phyloP scores from a whole-genome alignment of 2,888 invertebrate genomes.

The Apeira syringaria region DNA sequence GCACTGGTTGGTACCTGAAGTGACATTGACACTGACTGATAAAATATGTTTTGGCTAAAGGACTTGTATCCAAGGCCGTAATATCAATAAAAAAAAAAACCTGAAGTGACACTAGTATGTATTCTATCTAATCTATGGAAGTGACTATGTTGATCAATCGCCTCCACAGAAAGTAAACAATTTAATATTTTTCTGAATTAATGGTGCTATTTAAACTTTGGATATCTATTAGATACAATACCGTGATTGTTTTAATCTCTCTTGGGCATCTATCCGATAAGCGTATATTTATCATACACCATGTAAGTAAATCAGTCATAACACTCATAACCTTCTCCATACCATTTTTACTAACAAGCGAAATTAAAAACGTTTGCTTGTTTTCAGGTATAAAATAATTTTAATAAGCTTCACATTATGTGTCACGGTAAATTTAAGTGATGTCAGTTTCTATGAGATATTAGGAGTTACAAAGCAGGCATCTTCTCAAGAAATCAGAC shows the following conservation, averaged over 20 bases:
- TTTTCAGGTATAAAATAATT: conserved; percentile 52
- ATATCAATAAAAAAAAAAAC: too few relatives aligned
- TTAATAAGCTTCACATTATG: conserved; percentile 43
- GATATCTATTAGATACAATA: too few relatives aligned
- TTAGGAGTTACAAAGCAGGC: conserved; percentile 87
- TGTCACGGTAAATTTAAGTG: conserved; percentile 52
- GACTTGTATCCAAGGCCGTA: too few relatives aligned
- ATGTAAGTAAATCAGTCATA: conserved; percentile 30
- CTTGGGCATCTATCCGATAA: background rate
- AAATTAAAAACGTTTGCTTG: background rate
- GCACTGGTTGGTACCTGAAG: too few relatives aligned
- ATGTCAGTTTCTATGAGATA: conserved; percentile 84
- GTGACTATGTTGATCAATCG: too few relatives aligned
- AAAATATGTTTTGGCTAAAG: background rate
- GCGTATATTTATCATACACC: conserved; percentile 2
- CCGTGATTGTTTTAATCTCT: too few relatives aligned
- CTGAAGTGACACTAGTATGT: too few relatives aligned
- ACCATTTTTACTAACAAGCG: background rate
- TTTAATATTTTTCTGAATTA: conserved; percentile 40
- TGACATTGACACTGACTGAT: too few relatives aligned
- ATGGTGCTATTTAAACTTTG: conserved; percentile 32
- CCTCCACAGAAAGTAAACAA: conserved; percentile 60
- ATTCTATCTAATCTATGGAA: too few relatives aligned
- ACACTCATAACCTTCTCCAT: background rate
- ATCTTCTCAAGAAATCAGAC: conserved; percentile 87